phyloP scores from a whole-genome alignment of 2,113 vertebrate genomes.

The Sebastes fasciatus region DNA sequence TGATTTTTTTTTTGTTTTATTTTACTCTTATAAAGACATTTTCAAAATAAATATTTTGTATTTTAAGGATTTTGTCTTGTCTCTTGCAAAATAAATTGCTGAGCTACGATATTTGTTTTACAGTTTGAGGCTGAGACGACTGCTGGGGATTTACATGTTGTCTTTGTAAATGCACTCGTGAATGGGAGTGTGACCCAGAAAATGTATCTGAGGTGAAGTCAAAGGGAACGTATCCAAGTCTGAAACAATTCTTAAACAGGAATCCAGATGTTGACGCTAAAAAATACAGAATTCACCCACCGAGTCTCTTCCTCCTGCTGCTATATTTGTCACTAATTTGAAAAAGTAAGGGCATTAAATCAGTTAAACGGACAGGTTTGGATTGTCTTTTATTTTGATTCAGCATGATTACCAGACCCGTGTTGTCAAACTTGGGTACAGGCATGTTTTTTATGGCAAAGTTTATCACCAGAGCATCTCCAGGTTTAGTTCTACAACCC shows the following conservation, averaged over 20 bases:
- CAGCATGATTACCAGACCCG: not conserved
- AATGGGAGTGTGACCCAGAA: not conserved
- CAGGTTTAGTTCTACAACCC: not conserved
- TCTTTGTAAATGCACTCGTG: constrained; percentile 16
- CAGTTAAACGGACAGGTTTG: constrained; percentile 46
- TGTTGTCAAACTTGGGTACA: not conserved
- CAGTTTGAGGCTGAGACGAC: not conserved
- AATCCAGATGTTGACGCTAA: not conserved
- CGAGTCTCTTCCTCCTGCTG: constrained; percentile 42
- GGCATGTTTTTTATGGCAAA: not conserved
- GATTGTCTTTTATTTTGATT: constrained; percentile 49
- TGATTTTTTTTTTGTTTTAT: constrained; percentile 51
- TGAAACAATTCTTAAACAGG: not conserved
- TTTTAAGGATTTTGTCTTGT: constrained; percentile 79
- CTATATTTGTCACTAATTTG: constrained; percentile 38
- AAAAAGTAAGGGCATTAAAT: constrained; percentile 69
- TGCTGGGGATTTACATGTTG: not conserved
- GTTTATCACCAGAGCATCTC: not conserved
- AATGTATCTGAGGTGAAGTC: not conserved
- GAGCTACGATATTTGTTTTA: not conserved
- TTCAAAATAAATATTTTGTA: constrained; percentile 87
- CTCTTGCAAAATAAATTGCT: constrained; percentile 62
- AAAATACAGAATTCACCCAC: constrained; percentile 1
- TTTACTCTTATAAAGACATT: constrained; percentile 79
- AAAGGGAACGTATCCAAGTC: not conserved